Conservation (phyloP, 2,888 invertebrate genomes). For the Camptogramma bilineatum region DNA sequence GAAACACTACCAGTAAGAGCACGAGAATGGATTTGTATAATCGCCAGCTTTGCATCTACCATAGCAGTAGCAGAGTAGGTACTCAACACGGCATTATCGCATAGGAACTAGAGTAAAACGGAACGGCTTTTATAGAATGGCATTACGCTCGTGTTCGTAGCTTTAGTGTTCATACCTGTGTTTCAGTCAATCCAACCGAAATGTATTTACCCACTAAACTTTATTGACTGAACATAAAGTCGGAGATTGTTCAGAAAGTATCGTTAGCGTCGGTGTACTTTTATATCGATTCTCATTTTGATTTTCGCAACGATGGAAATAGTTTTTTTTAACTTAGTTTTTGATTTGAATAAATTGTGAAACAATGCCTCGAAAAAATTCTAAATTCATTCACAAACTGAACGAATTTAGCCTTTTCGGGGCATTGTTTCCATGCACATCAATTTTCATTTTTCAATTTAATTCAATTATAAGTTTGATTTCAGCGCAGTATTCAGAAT, state of each 20-base stretch:
- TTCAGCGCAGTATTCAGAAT: conserved; percentile 3
- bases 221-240: conserved; percentile 29
- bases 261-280: conserved; percentile 25
- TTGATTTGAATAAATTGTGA: background rate
- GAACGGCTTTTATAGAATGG: conserved; percentile 10
- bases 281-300: conserved; percentile 44
- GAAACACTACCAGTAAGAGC: background rate
- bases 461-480: conserved; percentile 20
- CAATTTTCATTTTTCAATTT: conserved; percentile 18
- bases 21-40: background rate
- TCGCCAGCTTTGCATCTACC: background rate
- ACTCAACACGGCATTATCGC: conserved; percentile 4
- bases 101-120: conserved; percentile 10
- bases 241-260: conserved; percentile 27
- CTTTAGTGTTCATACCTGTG: conserved; percentile 18
- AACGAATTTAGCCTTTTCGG: background rate
- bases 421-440: background rate
- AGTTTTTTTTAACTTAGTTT: conserved; percentile 1
- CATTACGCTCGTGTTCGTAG: conserved; percentile 13
- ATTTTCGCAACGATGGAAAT: conserved; percentile 29
- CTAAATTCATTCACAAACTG: background rate
- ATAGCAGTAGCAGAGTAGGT: background rate
- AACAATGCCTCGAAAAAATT: background rate
- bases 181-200: conserved; percentile 21
- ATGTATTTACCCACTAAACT: conserved; percentile 21